These are phyloP conservation scores for Torymus tubicola DNA, from an alignment of 2,888 invertebrate genomes.

Conservation along the genomic window DNA sequence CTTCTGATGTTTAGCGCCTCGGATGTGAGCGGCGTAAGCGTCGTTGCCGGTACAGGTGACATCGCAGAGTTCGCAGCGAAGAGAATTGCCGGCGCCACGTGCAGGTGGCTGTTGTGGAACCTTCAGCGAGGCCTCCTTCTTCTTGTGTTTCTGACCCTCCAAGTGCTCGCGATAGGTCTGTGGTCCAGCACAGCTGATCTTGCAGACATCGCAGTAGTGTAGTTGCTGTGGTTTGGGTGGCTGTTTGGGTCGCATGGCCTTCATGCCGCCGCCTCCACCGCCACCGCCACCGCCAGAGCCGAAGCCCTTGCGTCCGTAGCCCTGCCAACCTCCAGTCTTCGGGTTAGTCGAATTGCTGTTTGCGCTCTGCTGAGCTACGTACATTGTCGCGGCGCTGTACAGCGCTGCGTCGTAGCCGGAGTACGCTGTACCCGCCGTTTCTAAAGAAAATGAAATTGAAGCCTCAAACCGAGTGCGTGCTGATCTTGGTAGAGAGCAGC, in stretches of 20 bases:
- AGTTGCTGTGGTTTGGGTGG: conserved; percentile 94
- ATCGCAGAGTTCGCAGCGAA: conserved; percentile 98
- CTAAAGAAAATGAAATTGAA: conserved; percentile 75
- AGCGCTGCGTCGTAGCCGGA: conserved; percentile 96
- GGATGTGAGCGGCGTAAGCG: conserved; percentile 98
- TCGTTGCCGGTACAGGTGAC: conserved; percentile 99
- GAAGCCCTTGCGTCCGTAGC: conserved; percentile 79
- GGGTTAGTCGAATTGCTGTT: conserved; percentile 77
- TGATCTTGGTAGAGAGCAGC: conserved; percentile 8
- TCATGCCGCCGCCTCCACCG: conserved; percentile 77
- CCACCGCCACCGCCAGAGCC: conserved; percentile 76
- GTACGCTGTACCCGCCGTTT: conserved; percentile 84
- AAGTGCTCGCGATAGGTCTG: conserved; percentile 97
- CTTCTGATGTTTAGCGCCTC: conserved; percentile 98
- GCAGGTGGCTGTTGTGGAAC: conserved; percentile 78
- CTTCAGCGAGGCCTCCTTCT: conserved; percentile 93
- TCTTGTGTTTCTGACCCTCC: conserved; percentile 99
- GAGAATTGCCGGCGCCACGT: conserved; percentile 82
- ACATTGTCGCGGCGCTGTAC: conserved; percentile 96
- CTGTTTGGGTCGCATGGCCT: conserved; percentile 84
- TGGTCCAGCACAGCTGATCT: conserved; percentile 97
- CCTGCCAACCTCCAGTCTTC: conserved; percentile 80
- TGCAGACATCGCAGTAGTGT: conserved; percentile 99
- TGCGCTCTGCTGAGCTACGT: conserved; percentile 86
- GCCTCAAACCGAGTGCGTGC: conserved; percentile 69